A percentile compares a stretch with the other conserved stretches of the same genome.
These are phyloP conservation scores for Dorcus parallelipipedus DNA, from an alignment of 2,888 invertebrate species.

Conservation along the genomic window DNA sequence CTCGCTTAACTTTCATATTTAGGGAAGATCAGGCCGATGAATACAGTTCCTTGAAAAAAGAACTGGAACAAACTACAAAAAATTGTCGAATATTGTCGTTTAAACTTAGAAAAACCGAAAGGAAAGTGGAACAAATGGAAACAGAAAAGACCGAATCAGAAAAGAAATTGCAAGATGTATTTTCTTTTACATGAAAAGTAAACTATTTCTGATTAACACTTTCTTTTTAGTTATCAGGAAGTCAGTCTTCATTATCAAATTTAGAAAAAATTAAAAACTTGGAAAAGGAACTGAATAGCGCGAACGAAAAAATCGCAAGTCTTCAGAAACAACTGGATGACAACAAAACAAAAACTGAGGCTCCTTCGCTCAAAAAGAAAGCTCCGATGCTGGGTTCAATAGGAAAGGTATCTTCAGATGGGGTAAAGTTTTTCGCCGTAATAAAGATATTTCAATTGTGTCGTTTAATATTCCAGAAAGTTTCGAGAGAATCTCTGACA, in stretches of 20 bases:
- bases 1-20: too few species aligned
- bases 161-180: constrained; percentile 60
- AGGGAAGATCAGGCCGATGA: constrained; percentile 97
- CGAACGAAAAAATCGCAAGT: constrained; percentile 69
- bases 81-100: constrained; percentile 98
- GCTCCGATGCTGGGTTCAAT: constrained; percentile 57
- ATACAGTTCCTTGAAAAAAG: constrained; percentile 89
- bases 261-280: constrained; percentile 72
- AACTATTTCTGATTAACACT: constrained; percentile 3
- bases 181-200: constrained; percentile 29
- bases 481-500: constrained; percentile 71
- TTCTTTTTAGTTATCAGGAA: constrained; percentile 48
- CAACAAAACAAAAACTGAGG: constrained; percentile 52
- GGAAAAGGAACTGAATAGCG: constrained; percentile 80
- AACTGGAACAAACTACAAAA: constrained; percentile 94
- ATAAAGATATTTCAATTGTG: constrained; percentile 11
- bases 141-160: constrained; percentile 76
- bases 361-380: constrained; percentile 51
- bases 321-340: constrained; percentile 70
- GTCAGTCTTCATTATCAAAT: constrained; percentile 54
- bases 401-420: constrained; percentile 59
- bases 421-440: constrained; percentile 45
- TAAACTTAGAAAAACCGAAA: constrained; percentile 93
- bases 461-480: constrained; percentile 52
- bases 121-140: constrained; percentile 82